These are phyloP conservation scores for Ctenopoma multispine DNA, from an alignment of 2,797 vertebrate species.

Conservation along the genomic window DNA sequence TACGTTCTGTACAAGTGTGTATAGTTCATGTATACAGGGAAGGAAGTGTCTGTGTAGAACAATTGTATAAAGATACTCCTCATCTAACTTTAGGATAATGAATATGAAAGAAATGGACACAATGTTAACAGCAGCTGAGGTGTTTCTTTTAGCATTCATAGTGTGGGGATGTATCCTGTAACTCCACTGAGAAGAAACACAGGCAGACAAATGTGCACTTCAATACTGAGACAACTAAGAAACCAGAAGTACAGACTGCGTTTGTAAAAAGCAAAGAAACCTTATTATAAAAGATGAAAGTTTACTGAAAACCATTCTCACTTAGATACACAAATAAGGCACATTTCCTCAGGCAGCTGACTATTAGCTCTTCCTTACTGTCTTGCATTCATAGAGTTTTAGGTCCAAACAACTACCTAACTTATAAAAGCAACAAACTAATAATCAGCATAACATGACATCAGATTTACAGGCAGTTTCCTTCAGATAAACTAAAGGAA, in stretches of 20 bases:
- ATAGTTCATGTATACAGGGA: slow-evolving; percentile 9
- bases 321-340: too few relatives aligned
- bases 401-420: too few relatives aligned
- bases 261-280: neutral
- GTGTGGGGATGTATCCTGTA: too few relatives aligned
- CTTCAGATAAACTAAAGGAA: neutral
- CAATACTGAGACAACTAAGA: too few relatives aligned
- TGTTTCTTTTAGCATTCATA: neutral
- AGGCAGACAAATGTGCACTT: too few relatives aligned
- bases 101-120: neutral
- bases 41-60: slow-evolving; percentile 37
- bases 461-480: too few relatives aligned
- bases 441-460: too few relatives aligned
- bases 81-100: neutral
- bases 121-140: neutral
- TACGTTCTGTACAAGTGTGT: neutral
- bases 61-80: slow-evolving; percentile 10
- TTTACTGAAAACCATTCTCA: too few relatives aligned
- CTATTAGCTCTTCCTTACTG: too few relatives aligned
- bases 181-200: neutral
- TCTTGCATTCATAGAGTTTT: too few relatives aligned
- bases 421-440: too few relatives aligned
- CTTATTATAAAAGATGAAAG: neutral
- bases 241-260: neutral
- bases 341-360: too few relatives aligned